These are phyloP conservation scores for Pteria penguin DNA, from an alignment of 2,888 invertebrate genomes.

Conservation along the genomic window DNA sequence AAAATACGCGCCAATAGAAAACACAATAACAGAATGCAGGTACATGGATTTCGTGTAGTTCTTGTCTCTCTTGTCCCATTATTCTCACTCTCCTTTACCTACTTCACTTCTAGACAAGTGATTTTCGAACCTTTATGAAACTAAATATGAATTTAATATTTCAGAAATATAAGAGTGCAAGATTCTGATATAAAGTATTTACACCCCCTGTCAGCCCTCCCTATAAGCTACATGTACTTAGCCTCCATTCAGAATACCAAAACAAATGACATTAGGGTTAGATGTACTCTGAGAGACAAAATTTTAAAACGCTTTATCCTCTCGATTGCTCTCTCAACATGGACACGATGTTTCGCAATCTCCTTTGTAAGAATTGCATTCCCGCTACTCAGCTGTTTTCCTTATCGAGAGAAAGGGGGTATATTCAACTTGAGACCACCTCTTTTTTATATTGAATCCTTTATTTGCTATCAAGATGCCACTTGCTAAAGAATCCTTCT, in stretches of 20 bases:
- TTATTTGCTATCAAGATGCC: not conserved
- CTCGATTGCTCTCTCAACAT: constrained; percentile 34
- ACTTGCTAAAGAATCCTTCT: not conserved
- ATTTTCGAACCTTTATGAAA: no score
- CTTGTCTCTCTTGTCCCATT: not conserved
- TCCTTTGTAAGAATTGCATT: constrained; percentile 27
- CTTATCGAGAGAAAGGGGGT: not conserved
- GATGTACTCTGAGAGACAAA: not conserved
- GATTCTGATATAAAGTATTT: not conserved
- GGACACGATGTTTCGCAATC: constrained; percentile 35
- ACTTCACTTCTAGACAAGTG: no score
- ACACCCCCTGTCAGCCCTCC: not conserved
- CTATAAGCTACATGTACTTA: not conserved
- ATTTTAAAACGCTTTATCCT: constrained; percentile 32
- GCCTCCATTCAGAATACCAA: not conserved
- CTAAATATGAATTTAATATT: not conserved
- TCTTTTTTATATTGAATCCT: not conserved
- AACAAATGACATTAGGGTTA: not conserved
- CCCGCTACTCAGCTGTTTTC: constrained; percentile 19
- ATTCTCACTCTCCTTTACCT: no score
- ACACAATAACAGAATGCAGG: constrained; percentile 7
- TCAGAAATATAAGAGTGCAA: not conserved
- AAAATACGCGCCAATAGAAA: constrained; percentile 3
- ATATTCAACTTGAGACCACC: not conserved
- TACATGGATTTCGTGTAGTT: not conserved